A percentile compares a stretch with the other conserved stretches of the same genome.
phyloP scores from a whole-genome alignment of 2,113 vertebrate species.

The Isurus oxyrinchus region DNA sequence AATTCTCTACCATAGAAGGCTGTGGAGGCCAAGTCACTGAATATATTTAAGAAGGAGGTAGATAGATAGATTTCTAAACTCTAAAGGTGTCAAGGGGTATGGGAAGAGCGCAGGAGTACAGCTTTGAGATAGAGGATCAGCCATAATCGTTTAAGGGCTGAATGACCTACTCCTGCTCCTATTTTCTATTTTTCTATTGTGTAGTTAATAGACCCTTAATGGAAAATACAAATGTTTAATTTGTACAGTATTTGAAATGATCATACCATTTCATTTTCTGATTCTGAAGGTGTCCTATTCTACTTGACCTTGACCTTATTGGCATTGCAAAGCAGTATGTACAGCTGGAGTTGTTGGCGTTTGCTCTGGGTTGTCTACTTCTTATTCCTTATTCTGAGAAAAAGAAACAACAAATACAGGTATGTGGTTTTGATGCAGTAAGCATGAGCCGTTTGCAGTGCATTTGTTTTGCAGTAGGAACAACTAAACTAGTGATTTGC shows the following conservation, averaged over 20 bases:
- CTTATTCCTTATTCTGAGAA: constrained; percentile 74
- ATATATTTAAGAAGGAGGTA: too few relatives aligned
- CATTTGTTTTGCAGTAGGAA: not conserved
- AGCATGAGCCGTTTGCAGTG: not conserved
- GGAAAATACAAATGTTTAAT: not conserved
- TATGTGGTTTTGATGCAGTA: constrained; percentile 43
- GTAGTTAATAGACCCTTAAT: not conserved
- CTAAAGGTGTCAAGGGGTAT: too few relatives aligned
- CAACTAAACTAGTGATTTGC: not conserved
- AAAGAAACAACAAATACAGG: constrained; percentile 76
- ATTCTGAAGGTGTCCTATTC: constrained; percentile 75
- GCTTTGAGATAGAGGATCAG: too few relatives aligned
- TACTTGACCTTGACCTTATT: constrained; percentile 75
- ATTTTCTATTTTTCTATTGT: too few relatives aligned
- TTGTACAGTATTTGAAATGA: not conserved
- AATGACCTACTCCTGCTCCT: too few relatives aligned
- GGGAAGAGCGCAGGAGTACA: too few relatives aligned
- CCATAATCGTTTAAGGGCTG: too few relatives aligned
- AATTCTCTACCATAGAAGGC: too few relatives aligned
- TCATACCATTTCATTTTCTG: not conserved
- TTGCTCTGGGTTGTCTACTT: constrained; percentile 80
- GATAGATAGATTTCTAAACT: too few relatives aligned
- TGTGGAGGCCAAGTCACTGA: too few relatives aligned
- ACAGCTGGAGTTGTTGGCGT: constrained; percentile 74
- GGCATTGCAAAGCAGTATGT: constrained; percentile 80